Conservation (phyloP, 2,797 vertebrate genomes). For the Microhierax caerulescens region DNA sequence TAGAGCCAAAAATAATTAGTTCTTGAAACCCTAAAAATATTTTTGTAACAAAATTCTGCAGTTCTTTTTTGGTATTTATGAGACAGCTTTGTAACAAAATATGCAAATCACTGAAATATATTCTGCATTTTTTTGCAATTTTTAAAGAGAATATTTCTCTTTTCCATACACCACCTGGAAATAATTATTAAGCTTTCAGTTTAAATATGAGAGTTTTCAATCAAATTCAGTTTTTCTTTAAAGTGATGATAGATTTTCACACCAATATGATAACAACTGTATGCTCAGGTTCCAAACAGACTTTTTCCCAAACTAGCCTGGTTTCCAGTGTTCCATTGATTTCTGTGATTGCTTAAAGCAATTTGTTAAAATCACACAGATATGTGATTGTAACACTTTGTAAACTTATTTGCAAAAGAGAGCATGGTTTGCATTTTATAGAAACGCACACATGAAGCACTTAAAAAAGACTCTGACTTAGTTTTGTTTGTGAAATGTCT, state of each 20-base stretch:
- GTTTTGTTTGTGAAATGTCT: neutral
- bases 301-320: neutral
- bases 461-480: neutral
- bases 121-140: neutral
- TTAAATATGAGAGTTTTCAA: neutral
- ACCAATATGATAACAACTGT: neutral
- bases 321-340: neutral
- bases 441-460: neutral
- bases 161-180: neutral
- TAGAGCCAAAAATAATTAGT: neutral
- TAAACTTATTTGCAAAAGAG: neutral
- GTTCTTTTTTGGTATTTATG: neutral
- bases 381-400: neutral
- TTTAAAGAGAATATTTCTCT: neutral
- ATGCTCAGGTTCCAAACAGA: neutral
- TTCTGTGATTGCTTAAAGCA: neutral
- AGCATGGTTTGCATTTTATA: neutral
- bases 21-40: neutral
- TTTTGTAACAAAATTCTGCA: neutral
- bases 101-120: neutral
- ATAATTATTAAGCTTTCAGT: neutral
- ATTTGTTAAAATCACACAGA: neutral
- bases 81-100: neutral
- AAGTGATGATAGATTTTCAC: neutral
- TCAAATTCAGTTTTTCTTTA: neutral